A percentile compares a stretch with the other conserved stretches of the same genome.
Conservation (phyloP, 2,888 invertebrate species). For the Metallyticus violacea region DNA sequence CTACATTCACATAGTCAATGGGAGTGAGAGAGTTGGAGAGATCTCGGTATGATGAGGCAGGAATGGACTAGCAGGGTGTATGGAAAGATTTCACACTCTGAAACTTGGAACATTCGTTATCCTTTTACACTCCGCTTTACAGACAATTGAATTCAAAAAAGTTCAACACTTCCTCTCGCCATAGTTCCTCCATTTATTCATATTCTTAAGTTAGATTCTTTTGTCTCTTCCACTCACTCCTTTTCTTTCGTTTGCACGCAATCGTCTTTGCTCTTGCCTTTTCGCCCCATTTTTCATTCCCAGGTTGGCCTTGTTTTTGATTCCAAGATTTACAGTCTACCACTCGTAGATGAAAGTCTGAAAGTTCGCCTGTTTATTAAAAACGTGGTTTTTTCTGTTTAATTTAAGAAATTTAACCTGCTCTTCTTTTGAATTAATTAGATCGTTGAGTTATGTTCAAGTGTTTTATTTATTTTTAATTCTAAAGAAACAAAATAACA, state of each 20-base stretch:
- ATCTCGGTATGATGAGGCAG: no score
- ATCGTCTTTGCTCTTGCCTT: no score
- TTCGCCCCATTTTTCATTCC: not conserved
- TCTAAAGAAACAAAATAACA: no score
- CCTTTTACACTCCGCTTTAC: not conserved
- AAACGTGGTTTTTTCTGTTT: no score
- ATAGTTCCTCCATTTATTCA: not conserved
- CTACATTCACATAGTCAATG: no score
- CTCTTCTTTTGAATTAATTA: no score
- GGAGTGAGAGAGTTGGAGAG: no score
- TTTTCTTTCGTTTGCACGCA: not conserved
- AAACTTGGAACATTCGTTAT: not conserved
- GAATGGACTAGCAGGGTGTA: no score
- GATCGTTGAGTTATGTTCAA: no score
- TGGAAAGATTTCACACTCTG: not conserved
- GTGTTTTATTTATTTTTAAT: no score
- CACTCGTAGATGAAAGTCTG: not conserved
- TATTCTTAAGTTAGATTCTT: not conserved
- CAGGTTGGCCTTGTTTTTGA: not conserved
- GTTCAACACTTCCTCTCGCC: not conserved
- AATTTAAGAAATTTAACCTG: no score
- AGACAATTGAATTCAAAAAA: not conserved
- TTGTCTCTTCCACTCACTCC: not conserved
- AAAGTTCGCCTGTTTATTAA: no score
- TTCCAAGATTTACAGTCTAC: not conserved